Percentiles rank a stretch among this genome's conserved stretches.
These are phyloP conservation scores for Enteromius mattozi DNA, from an alignment of 2,797 vertebrate species.

Conservation along the genomic window DNA sequence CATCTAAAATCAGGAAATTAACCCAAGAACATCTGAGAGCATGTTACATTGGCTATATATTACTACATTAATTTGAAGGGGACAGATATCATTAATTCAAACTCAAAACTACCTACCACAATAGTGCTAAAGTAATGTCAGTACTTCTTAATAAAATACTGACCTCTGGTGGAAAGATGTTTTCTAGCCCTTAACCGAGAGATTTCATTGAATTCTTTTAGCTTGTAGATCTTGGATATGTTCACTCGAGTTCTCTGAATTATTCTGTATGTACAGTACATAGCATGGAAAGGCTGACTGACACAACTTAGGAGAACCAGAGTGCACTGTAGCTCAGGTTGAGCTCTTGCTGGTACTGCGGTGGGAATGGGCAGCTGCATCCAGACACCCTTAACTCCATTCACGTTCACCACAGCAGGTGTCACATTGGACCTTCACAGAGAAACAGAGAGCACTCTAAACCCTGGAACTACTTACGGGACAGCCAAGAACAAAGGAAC, in stretches of 20 bases:
- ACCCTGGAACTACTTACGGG: constrained; percentile 82
- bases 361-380: constrained; percentile 82
- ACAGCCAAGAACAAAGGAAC: constrained; percentile 78
- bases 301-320: neutral
- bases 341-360: constrained; percentile 49
- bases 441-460: constrained; percentile 64
- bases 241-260: neutral
- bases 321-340: neutral
- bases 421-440: constrained; percentile 48
- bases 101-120: neutral
- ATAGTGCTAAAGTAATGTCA: neutral
- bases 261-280: neutral
- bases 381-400: constrained; percentile 79
- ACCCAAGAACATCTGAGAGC: neutral
- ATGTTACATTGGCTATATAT: neutral
- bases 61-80: neutral
- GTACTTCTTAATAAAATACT: constrained; percentile 74
- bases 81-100: neutral
- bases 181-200: neutral
- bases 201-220: neutral
- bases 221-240: neutral
- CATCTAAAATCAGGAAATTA: neutral
- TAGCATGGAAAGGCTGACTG: neutral
- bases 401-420: constrained; percentile 73
- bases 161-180: constrained; percentile 78